Percentiles rank a stretch among this genome's conserved stretches.
These are phyloP conservation scores for Agonopterix heracliana DNA, from an alignment of 2,888 invertebrate genomes.

Conservation along the genomic window DNA sequence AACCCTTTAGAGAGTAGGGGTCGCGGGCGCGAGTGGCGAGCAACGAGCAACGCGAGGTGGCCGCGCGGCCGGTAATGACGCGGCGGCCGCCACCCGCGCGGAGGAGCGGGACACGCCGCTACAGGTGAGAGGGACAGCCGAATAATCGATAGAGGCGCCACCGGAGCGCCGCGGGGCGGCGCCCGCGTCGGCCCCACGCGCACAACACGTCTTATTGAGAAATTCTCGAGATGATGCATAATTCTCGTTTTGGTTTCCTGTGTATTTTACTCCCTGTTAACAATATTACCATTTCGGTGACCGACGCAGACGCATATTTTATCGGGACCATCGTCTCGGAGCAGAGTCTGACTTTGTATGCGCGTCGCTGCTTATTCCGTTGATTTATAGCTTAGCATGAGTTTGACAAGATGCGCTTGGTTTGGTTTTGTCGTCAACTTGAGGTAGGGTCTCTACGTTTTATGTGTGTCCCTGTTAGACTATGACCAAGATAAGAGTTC, in stretches of 20 bases:
- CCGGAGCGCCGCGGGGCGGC: constrained; percentile 61
- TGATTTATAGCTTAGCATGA: constrained; percentile 49
- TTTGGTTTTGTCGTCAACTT: neutral
- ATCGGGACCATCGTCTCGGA: constrained; percentile 37
- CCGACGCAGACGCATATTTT: constrained; percentile 64
- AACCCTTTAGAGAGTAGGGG: constrained; percentile 20
- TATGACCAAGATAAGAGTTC: no score
- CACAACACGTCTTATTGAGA: constrained; percentile 68
- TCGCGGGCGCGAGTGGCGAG: constrained; percentile 16
- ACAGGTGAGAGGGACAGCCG: constrained; percentile 21
- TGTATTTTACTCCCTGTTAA: constrained; percentile 71
- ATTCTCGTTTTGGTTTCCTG: constrained; percentile 65
- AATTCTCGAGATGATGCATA: constrained; percentile 71
- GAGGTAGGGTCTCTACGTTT: neutral
- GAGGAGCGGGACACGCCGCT: constrained; percentile 31
- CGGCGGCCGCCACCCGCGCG: constrained; percentile 49
- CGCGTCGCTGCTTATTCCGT: constrained; percentile 30
- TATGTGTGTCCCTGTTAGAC: no score
- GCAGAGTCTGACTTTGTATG: constrained; percentile 23
- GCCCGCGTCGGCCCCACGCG: constrained; percentile 68
- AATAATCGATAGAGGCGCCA: constrained; percentile 64
- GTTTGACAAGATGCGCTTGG: constrained; percentile 14
- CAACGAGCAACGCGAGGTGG: constrained; percentile 23
- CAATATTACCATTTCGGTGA: constrained; percentile 71
- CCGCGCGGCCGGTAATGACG: constrained; percentile 34